Evolutionary conservation across 37 sponge, comb jelly and placozoan species (phyloP), one percentile per base, ranked within the genome.

Genomic region (Amphimedon queenslandica): DNA sequence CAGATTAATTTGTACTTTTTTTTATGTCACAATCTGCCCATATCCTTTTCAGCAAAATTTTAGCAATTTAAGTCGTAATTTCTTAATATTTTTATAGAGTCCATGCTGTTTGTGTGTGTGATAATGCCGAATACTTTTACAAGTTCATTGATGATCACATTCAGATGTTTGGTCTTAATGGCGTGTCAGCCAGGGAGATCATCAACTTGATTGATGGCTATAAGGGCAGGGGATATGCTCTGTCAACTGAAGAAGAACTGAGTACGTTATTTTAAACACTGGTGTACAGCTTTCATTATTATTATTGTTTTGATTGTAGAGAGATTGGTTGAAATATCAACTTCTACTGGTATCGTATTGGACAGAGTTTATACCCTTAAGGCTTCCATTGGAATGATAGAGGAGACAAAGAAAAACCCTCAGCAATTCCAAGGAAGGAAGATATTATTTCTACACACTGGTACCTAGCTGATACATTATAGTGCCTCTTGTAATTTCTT

Each of bases 391-490:
- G 95, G 95, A 0, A 77, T 94, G 93, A 71, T 91, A 42, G n/a
- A n/a, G 10, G 94, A 91, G 68, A 74, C 91, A 74, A 18, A 53
- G 33, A 66, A 24, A 1, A 82, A 87, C 39, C 95, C 95, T 5
- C 35, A 39, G 37, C 38, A 84, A 11, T 94, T 94, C 71, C 37
- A 56, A 20, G 95, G 95, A 8, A 69, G 61, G 23, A 71, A 83
- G n/a, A 57, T 94, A 23, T 78, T 94, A 41, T 94, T 68, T 73
- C 70, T 94, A n/a, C 95, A 94, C 85, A 94, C 95, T 58, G 95
- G 95, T 87, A 47, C 13, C 53, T 47, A 47, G 13, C 8, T 47
- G 13, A 18, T 18, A 18, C 13, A 13, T 47, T 47, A 47, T 47
- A 18, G 8, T 47, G 13, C 13, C 13, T 47, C 53, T 47, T 47